These are phyloP conservation scores for Notamacropus eugenii DNA, from an alignment of 2,797 vertebrate genomes.

Conservation along the genomic window DNA sequence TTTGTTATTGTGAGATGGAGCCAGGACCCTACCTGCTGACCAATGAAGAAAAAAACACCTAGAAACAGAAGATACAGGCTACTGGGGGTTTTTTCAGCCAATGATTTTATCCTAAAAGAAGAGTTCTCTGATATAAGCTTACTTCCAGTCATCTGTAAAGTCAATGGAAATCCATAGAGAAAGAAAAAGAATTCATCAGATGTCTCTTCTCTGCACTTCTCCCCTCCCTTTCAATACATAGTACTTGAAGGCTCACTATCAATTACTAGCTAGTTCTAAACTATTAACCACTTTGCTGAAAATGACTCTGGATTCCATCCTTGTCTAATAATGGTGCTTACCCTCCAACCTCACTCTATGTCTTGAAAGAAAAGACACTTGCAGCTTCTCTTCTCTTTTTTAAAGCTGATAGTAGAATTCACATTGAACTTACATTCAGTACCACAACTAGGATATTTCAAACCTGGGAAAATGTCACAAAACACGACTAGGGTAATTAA, in stretches of 20 bases:
- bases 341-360: not conserved
- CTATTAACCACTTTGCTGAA: not conserved
- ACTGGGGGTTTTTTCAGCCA: not conserved
- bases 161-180: not conserved
- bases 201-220: not conserved
- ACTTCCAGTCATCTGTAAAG: not conserved
- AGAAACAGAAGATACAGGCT: not conserved
- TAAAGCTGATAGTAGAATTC: not conserved
- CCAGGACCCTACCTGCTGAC: not conserved
- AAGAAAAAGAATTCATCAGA: not conserved
- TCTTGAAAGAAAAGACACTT: not conserved
- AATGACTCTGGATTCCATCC: not conserved
- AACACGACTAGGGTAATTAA: not conserved
- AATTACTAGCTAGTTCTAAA: not conserved
- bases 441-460: not conserved
- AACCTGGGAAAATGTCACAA: not conserved
- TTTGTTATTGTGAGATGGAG: not conserved
- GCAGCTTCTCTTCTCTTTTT: not conserved
- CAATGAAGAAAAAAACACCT: not conserved
- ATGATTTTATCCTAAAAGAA: not conserved
- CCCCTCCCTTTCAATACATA: not conserved
- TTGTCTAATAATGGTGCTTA: not conserved
- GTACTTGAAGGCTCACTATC: not conserved
- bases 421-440: not conserved
- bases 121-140: not conserved